Evolutionary conservation across 2,888 invertebrate species (phyloP).

Genomic region (Dimorphilus gyrociliatus): DNA sequence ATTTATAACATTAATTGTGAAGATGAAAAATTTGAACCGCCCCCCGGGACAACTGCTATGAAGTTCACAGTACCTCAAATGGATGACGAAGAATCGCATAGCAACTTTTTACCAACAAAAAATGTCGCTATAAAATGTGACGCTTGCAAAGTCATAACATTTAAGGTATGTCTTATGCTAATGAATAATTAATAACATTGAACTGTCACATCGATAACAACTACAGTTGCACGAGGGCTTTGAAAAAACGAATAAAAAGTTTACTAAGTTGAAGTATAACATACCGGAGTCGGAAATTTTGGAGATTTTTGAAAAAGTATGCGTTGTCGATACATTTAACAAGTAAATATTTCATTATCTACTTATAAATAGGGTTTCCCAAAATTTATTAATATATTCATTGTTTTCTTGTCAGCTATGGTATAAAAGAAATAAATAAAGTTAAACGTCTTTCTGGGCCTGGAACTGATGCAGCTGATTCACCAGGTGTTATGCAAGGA

Average conservation of each 20-base stretch:
- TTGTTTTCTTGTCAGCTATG: no score
- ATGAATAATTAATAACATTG: neutral
- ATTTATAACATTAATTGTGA: no score
- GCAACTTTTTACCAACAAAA: no score
- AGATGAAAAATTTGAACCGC: no score
- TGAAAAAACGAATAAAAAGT: conserved; percentile 10
- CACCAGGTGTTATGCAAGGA: conserved; percentile 32
- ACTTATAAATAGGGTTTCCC: no score
- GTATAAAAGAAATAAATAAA: conserved; percentile 28
- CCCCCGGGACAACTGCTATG: no score
- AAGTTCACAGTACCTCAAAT: no score
- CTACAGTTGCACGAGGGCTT: conserved; percentile 13
- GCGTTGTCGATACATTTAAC: conserved; percentile 12
- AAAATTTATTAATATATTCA: no score
- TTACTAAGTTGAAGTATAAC: conserved; percentile 12
- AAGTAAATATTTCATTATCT: conserved; percentile 12
- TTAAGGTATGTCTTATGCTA: conserved; percentile 18
- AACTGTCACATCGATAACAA: no score
- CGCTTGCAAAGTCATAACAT: conserved; percentile 28
- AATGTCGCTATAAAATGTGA: conserved; percentile 37
- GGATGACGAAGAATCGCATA: no score
- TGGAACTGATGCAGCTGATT: conserved; percentile 23
- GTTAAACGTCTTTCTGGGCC: conserved; percentile 29
- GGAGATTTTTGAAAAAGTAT: conserved; percentile 18
- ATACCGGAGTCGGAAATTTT: conserved; percentile 22